Evolutionary conservation across 2,113 vertebrate species (phyloP).

Genomic region (Halcyon senegalensis): DNA sequence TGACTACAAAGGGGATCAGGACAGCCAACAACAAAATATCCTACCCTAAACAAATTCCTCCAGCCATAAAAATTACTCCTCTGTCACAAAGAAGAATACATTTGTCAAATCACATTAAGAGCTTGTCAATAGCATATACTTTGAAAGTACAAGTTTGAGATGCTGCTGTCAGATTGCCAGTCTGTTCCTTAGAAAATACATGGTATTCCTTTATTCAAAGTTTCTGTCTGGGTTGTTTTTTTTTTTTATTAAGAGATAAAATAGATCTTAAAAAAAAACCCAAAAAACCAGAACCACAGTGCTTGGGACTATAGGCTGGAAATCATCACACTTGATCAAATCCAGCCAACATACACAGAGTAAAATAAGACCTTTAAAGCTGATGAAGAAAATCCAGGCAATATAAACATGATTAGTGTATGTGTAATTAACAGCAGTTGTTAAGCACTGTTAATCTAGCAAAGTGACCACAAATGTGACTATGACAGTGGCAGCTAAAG

Average conservation of each 20-base stretch:
- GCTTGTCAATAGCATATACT: background rate
- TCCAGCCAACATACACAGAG: background rate
- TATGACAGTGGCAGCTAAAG: background rate
- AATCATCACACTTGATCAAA: background rate
- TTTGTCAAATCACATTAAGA: background rate
- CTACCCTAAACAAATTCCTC: background rate
- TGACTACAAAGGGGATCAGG: background rate
- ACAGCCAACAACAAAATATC: background rate
- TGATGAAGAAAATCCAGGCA: background rate
- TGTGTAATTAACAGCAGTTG: background rate
- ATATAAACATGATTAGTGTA: background rate
- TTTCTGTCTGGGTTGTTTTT: background rate
- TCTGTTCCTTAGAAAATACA: background rate
- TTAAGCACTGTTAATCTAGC: background rate
- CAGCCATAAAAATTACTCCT: background rate
- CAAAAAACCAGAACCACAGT: background rate
- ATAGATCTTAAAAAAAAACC: background rate
- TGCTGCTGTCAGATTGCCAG: background rate
- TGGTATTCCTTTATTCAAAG: background rate
- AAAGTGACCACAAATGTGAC: background rate
- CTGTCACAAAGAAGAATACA: background rate
- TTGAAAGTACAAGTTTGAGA: background rate
- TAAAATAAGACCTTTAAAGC: background rate
- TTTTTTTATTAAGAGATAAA: background rate
- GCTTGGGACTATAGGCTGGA: background rate